phyloP scores from a whole-genome alignment of 2,113 vertebrate species.

The Tyto alba region DNA sequence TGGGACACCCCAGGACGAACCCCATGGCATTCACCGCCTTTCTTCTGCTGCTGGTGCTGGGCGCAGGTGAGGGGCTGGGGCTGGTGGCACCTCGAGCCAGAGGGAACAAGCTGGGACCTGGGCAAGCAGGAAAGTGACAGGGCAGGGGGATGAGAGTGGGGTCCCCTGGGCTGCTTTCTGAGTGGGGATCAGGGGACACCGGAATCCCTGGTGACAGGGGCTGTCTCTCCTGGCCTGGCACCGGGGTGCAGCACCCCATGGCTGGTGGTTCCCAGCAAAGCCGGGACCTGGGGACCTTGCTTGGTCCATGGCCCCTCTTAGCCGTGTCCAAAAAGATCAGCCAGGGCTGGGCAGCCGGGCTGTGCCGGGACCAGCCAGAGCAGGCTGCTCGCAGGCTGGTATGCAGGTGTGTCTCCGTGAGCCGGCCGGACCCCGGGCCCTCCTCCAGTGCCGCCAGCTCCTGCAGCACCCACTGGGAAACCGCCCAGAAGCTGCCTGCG shows the following conservation, averaged over 20 bases:
- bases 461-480: background rate
- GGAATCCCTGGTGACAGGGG: accelerated
- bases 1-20: background rate
- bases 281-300: background rate
- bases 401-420: background rate
- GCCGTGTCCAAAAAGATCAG: accelerated
- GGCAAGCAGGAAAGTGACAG: accelerated
- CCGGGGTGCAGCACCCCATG: accelerated
- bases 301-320: accelerated
- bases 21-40: background rate
- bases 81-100: accelerated
- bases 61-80: background rate
- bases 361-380: background rate
- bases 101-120: background rate
- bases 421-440: background rate
- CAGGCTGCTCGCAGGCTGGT: background rate
- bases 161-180: background rate
- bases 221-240: no score
- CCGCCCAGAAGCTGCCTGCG: background rate
- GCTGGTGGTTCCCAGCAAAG: no score
- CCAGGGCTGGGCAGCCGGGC: background rate
- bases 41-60: background rate
- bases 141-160: accelerated
- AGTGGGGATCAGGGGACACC: accelerated
- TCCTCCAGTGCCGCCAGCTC: background rate